Base-by-base conservation (phyloP, 1,140 invertebrate genomes). In the Lepidurus couesii region DNA sequence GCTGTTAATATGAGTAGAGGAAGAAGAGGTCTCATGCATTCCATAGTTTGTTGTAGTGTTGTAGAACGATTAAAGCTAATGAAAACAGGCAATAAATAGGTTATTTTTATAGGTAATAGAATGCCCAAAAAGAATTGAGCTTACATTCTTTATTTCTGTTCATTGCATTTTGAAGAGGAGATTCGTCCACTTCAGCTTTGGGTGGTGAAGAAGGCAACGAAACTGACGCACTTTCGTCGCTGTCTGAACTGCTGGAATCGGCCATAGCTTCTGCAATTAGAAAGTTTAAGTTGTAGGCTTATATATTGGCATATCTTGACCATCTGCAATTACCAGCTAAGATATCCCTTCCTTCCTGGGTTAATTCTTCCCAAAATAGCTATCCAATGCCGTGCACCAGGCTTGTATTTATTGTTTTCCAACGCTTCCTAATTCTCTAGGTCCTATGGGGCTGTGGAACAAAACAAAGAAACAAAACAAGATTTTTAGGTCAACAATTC, bases 101-200 rank as follows among this genome's bases (percentile, higher is more conserved):
- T 47, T 47, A 47, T 11, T 16, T 47, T 16, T 47, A 47, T 47
- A 11, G 45, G 10, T 47, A 75, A 75, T n/a, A 78, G 24, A 43
- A 76, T 42, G 79, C 11, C 11, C 43, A 45, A 79, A 26, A 53
- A 78, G 5, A 26, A 79, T 45, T 11, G 34, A 82, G 91, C 93
- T 95, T 86, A 98, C 96, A 97, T 91, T 98, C 95, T 90, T 97
- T 98, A 86, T 98, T 97, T 84, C 95, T 95, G 85, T 96, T 95
- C 91, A 97, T 95, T 83, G 92, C 90, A 82, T 94, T 92, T 82
- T 95, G 94, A 80, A 97, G 88, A 10, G 96, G 96, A 80, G 93
- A 94, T 84, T 95, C 94, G 86, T 98, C 96, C 82, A 98, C 93
- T 84, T 95, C 90, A 83, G 93, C 92, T 86, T 95, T 95, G 77